Evolutionary conservation across 2,797 vertebrate species (phyloP), one percentile per base, ranked within the genome.

Genomic region (Cyprinodon diabolis): DNA sequence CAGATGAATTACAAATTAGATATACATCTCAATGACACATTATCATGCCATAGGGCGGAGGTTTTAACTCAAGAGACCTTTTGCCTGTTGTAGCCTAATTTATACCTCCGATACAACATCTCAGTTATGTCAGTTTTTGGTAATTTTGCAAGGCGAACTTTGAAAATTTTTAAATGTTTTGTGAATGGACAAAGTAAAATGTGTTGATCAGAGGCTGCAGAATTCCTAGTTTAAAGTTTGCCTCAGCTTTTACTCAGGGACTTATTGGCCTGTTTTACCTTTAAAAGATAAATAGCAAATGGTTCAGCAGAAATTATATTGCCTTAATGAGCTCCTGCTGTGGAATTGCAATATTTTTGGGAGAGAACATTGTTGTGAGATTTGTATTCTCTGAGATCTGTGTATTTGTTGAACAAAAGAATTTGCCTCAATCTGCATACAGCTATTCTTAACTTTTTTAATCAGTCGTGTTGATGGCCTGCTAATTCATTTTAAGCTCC

Each of bases 171-270:
- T 63, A 43, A 35, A 52, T 52, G 5, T 55, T 37, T 9, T 68
- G 66, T 12, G 51, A 73, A 21, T 21, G 43, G 58, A 15, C 51
- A 8, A 66, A 8, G 5, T 4, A 25, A 51, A 51, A 30, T 65
- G 45, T 4, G 40, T 51, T 11, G n/a, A 56, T 49, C n/a, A 56
- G 1, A 40, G 13, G 37, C 4, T 35, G 55, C 52, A 56, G 15
- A 49, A 66, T 14, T 25, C 1, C 23, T 12, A 13, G 14, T 43
- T 4, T 58, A 48, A 62, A 23, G 2, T 10, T 0, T 60, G 14
- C 25, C 68, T 13, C 14, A 69, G 48, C 60, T 58, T 72, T 65
- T 55, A 72, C 48, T 12, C 35, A 43, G 51, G 66, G 55, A 60
- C 54, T 13, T 4, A 7, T 3, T 65, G 19, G 25, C 74, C 55